These are phyloP conservation scores for Odontomyia ornata DNA, from an alignment of 2,888 invertebrate species.

Conservation along the genomic window DNA sequence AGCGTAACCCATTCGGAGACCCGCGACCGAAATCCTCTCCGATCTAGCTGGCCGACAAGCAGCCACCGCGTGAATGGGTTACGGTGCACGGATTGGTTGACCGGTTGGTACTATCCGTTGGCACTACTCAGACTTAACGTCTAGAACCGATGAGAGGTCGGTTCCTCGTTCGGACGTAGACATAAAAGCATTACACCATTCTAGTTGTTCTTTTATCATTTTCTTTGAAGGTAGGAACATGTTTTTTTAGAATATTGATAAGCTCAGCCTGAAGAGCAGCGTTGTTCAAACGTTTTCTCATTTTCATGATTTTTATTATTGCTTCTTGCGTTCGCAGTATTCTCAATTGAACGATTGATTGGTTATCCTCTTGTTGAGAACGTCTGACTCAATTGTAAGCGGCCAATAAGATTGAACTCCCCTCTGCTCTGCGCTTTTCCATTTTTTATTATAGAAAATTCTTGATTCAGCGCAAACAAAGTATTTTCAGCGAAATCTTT, in stretches of 20 bases:
- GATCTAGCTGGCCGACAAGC: too few species aligned
- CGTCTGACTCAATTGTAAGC: conserved; percentile 94
- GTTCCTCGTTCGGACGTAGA: too few species aligned
- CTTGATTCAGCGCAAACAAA: conserved; percentile 96
- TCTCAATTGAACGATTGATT: conserved; percentile 96
- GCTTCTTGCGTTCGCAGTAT: conserved; percentile 95
- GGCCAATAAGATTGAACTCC: conserved; percentile 94
- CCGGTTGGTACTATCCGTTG: too few species aligned
- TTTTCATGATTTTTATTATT: conserved; percentile 98
- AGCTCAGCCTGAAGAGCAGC: conserved; percentile 89
- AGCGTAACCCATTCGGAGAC: too few species aligned
- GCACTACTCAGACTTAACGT: too few species aligned
- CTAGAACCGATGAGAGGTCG: too few species aligned
- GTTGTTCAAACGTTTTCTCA: conserved; percentile 93
- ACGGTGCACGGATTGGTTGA: too few species aligned
- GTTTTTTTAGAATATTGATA: conserved; percentile 97
- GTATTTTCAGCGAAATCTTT: conserved; percentile 95
- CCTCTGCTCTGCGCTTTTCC: conserved; percentile 94
- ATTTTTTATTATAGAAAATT: conserved; percentile 94
- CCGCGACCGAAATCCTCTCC: too few species aligned
- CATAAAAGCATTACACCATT: too few species aligned
- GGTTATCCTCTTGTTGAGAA: conserved; percentile 96
- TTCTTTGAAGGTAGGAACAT: conserved; percentile 99
- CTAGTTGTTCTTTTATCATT: conserved; percentile 99
- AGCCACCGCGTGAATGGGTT: too few species aligned